A percentile compares a stretch with the other conserved stretches of the same genome.
phyloP scores from a whole-genome alignment of 2,888 invertebrate genomes.

The Lasioglossum morio region DNA sequence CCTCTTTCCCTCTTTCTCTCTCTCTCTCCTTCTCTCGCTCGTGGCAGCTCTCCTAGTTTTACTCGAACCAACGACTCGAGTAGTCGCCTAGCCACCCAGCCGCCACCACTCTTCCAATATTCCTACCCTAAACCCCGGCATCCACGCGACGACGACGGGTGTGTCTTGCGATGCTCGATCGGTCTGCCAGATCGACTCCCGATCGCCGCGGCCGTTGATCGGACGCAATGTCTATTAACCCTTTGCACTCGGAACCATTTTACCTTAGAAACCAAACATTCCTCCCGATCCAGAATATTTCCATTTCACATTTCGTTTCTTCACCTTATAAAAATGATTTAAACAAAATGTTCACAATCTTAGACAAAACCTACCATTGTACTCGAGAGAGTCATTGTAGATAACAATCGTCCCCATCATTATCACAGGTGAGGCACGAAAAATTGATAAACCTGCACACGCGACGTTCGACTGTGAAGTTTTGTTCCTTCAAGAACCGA shows the following conservation, averaged over 20 bases:
- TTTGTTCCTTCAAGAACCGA: background rate
- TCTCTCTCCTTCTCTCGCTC: background rate
- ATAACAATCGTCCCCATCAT: rapidly evolving
- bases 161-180: conserved; percentile 1
- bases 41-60: background rate
- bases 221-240: background rate
- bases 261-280: background rate
- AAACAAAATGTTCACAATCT: too few relatives aligned
- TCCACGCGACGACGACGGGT: conserved; percentile 6
- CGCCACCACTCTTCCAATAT: background rate
- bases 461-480: background rate
- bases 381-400: background rate
- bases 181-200: background rate
- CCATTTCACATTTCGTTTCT: background rate
- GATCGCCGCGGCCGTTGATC: background rate
- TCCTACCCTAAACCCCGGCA: background rate
- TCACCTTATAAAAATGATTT: background rate
- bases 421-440: too few relatives aligned
- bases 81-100: conserved; percentile 13
- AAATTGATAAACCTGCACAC: too few relatives aligned
- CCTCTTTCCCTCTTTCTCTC: background rate
- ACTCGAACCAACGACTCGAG: conserved; percentile 23
- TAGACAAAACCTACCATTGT: too few relatives aligned
- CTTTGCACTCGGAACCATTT: background rate
- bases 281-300: background rate